Conservation (phyloP, 2,888 invertebrate species). For the Tiliacea citrago region DNA sequence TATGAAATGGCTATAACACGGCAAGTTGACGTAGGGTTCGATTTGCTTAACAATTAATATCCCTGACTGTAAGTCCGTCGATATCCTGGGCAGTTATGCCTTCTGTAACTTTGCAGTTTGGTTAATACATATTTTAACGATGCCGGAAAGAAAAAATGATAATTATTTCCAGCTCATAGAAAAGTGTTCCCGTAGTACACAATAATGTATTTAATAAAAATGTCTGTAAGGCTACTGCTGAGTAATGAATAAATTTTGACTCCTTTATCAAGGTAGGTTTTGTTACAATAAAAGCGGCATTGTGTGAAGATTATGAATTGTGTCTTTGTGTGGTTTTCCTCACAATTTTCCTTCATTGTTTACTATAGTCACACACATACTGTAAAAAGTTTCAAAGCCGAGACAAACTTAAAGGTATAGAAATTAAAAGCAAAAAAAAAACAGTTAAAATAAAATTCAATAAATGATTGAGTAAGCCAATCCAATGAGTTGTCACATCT, state of each 20-base stretch:
- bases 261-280: background rate
- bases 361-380: background rate
- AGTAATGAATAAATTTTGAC: background rate
- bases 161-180: background rate
- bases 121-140: background rate
- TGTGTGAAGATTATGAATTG: background rate
- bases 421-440: too few species aligned
- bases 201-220: background rate
- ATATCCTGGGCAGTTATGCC: too few species aligned
- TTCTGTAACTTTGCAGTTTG: background rate
- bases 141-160: background rate
- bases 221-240: background rate
- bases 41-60: too few species aligned
- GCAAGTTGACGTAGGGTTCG: too few species aligned
- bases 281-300: conserved; percentile 7
- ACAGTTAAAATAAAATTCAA: too few species aligned
- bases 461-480: too few species aligned
- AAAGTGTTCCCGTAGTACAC: background rate
- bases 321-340: conserved; percentile 48
- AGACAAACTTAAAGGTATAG: too few species aligned
- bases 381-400: conserved; percentile 7
- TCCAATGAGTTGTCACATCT: too few species aligned
- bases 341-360: conserved; percentile 35
- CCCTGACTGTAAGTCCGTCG: too few species aligned
- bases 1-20: too few species aligned